Percentiles rank a stretch among this genome's conserved stretches.
These are phyloP conservation scores for Carettochelys insculpta DNA, from an alignment of 2,113 vertebrate genomes.

Conservation along the genomic window DNA sequence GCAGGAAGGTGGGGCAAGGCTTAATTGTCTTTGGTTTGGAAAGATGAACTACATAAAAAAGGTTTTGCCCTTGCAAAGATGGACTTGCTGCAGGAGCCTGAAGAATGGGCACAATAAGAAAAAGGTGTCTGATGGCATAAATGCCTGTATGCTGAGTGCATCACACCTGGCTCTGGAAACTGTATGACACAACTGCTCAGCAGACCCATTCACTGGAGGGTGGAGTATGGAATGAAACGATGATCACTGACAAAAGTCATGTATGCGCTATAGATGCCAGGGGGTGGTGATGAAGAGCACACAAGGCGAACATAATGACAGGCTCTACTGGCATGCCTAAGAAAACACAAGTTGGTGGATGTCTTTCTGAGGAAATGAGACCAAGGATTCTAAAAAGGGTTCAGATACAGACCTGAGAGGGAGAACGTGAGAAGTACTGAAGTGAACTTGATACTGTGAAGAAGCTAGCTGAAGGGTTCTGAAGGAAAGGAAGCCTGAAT, in stretches of 20 bases:
- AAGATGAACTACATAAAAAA: not conserved
- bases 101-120: not conserved
- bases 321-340: not conserved
- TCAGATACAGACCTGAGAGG: not conserved
- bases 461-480: not conserved
- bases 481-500: not conserved
- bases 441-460: not conserved
- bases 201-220: no score
- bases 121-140: not conserved
- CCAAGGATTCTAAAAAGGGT: not conserved
- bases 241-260: no score
- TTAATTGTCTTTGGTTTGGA: not conserved
- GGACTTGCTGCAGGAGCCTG: not conserved
- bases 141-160: not conserved
- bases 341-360: not conserved
- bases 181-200: no score
- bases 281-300: no score
- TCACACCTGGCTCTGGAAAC: not conserved
- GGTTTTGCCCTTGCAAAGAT: not conserved
- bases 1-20: not conserved
- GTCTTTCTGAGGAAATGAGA: not conserved
- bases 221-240: no score
- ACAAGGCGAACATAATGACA: no score
- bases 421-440: not conserved
- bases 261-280: no score